These are phyloP conservation scores for Gymnocheta viridis DNA, from an alignment of 2,888 invertebrate species.

Conservation along the genomic window DNA sequence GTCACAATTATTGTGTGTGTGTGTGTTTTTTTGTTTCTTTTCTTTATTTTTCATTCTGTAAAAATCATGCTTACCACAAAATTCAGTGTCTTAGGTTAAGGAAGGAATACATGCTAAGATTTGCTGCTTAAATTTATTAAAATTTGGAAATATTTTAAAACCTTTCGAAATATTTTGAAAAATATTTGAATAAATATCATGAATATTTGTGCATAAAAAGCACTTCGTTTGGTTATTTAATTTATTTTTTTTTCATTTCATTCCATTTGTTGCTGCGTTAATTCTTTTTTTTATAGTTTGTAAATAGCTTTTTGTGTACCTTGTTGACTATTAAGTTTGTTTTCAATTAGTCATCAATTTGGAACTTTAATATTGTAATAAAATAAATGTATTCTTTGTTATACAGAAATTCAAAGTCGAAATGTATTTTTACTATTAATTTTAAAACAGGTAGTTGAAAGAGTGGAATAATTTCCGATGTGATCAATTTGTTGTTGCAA, in stretches of 20 bases:
- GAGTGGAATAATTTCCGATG: not conserved
- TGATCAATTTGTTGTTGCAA: not conserved
- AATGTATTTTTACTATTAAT: not conserved
- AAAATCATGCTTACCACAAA: slow-evolving; percentile 31
- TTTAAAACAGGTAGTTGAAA: slow-evolving; percentile 35
- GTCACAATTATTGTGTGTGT: slow-evolving; percentile 21
- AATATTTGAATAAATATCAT: not conserved
- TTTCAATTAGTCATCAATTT: slow-evolving; percentile 63
- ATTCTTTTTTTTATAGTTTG: not conserved
- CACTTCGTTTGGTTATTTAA: not conserved
- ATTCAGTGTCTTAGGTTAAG: slow-evolving; percentile 48
- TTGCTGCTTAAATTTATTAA: not conserved
- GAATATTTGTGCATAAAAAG: not conserved
- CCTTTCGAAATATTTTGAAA: not conserved
- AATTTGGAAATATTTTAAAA: not conserved
- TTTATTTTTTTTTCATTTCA: no score
- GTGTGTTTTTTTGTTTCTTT: not conserved
- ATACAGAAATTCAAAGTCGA: slow-evolving; percentile 41
- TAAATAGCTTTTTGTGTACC: slow-evolving; percentile 16
- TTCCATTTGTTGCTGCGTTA: slow-evolving; percentile 1
- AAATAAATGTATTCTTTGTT: slow-evolving; percentile 37
- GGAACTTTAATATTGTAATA: slow-evolving; percentile 20
- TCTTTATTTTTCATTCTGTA: not conserved
- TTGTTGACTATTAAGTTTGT: slow-evolving; percentile 27
- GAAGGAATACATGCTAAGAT: not conserved